phyloP scores from a whole-genome alignment of 2,113 vertebrate species.

The Garra rufa region DNA sequence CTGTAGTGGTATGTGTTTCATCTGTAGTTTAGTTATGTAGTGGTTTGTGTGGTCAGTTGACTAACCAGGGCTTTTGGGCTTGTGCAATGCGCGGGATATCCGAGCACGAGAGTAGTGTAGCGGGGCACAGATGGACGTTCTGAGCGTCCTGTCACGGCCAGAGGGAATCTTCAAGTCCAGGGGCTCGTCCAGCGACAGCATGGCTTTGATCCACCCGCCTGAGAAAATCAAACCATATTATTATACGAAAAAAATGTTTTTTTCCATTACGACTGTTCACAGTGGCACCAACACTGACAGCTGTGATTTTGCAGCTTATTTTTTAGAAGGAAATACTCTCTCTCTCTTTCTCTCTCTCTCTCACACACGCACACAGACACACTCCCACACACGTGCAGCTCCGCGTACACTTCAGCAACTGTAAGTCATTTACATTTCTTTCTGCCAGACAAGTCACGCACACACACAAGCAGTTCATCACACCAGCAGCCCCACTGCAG shows the following conservation, averaged over 20 bases:
- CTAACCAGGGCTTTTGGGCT: constrained; percentile 77
- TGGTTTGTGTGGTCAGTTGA: constrained; percentile 16
- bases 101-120: constrained; percentile 69
- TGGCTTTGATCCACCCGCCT: constrained; percentile 64
- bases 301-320: constrained; percentile 3
- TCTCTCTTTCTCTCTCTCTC: background rate
- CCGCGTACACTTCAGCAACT: constrained; percentile 50
- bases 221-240: constrained; percentile 37
- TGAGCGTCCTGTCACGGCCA: constrained; percentile 75
- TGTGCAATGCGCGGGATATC: constrained; percentile 75
- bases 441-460: constrained; percentile 51
- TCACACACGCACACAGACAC: background rate
- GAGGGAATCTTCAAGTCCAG: constrained; percentile 92
- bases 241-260: background rate
- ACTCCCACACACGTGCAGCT: constrained; percentile 35
- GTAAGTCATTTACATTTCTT: constrained; percentile 60
- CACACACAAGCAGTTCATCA: constrained; percentile 30
- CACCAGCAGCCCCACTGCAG: constrained; percentile 32
- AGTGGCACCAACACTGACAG: background rate
- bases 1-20: constrained; percentile 21
- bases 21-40: background rate
- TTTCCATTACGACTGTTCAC: background rate
- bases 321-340: constrained; percentile 10
- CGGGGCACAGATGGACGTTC: constrained; percentile 68
- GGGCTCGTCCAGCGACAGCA: constrained; percentile 95